phyloP scores from a whole-genome alignment of 2,888 invertebrate species.

The Epinotia bilunana region DNA sequence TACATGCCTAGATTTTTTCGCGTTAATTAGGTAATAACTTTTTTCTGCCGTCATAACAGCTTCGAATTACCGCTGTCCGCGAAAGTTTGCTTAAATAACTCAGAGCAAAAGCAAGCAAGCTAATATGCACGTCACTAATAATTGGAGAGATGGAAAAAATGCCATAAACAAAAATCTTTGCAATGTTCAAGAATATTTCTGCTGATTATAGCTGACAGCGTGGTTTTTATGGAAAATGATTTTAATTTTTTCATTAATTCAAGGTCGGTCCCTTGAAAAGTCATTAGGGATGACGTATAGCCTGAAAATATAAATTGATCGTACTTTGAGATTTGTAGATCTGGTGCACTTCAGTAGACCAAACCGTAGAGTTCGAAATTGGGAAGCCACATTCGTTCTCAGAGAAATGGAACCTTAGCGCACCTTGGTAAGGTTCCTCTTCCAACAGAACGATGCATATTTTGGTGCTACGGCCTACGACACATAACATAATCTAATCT shows the following conservation, averaged over 20 bases:
- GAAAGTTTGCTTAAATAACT: slow-evolving; percentile 35
- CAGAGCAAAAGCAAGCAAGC: neutral
- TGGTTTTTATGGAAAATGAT: neutral
- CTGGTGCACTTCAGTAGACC: too few relatives aligned
- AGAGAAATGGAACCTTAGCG: too few relatives aligned
- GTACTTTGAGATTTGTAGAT: too few relatives aligned
- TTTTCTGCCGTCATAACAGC: slow-evolving; percentile 33
- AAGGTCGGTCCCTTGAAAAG: too few relatives aligned
- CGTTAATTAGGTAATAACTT: slow-evolving; percentile 50
- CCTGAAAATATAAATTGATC: too few relatives aligned
- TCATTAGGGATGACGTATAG: too few relatives aligned
- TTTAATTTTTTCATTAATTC: neutral
- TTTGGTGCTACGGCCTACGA: too few relatives aligned
- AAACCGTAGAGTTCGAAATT: too few relatives aligned
- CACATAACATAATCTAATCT: too few relatives aligned
- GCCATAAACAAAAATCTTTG: neutral
- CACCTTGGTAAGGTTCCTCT: too few relatives aligned
- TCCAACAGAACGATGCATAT: too few relatives aligned
- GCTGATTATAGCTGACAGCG: neutral
- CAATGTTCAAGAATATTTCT: neutral
- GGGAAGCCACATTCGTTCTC: too few relatives aligned
- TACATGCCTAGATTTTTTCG: slow-evolving; percentile 50
- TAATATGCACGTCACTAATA: neutral
- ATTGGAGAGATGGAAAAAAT: neutral
- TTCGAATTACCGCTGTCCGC: slow-evolving; percentile 15